These are phyloP conservation scores for Mustelus asterias DNA, from an alignment of 2,113 vertebrate genomes.

Conservation along the genomic window DNA sequence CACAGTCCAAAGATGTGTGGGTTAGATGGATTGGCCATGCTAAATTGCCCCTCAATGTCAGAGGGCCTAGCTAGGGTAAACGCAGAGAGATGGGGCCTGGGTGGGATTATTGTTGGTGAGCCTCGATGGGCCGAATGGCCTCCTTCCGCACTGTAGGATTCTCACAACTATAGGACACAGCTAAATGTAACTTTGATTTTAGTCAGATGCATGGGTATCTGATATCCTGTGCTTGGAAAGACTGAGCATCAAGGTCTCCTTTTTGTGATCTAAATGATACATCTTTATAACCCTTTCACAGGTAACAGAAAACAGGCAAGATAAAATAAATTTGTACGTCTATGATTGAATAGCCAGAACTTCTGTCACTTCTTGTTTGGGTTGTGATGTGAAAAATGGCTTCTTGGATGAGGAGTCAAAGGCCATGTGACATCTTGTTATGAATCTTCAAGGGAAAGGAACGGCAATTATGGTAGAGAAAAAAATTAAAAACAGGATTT, in stretches of 20 bases:
- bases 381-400: background rate
- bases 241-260: background rate
- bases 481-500: background rate
- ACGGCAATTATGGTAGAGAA: background rate
- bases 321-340: background rate
- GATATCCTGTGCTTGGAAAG: background rate
- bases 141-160: too few species aligned
- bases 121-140: too few species aligned
- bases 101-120: too few species aligned
- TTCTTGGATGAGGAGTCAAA: background rate
- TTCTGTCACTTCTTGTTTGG: background rate
- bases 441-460: background rate
- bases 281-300: background rate
- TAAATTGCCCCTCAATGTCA: too few species aligned
- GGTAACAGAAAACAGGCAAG: background rate
- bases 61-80: too few species aligned
- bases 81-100: too few species aligned
- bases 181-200: background rate
- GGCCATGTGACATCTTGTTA: too few species aligned
- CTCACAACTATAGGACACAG: background rate
- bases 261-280: background rate
- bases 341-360: background rate
- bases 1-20: too few species aligned
- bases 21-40: too few species aligned
- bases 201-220: background rate